These are phyloP conservation scores for Sorex maritimensis DNA, from an alignment of 2,797 vertebrate genomes.

Conservation along the genomic window DNA sequence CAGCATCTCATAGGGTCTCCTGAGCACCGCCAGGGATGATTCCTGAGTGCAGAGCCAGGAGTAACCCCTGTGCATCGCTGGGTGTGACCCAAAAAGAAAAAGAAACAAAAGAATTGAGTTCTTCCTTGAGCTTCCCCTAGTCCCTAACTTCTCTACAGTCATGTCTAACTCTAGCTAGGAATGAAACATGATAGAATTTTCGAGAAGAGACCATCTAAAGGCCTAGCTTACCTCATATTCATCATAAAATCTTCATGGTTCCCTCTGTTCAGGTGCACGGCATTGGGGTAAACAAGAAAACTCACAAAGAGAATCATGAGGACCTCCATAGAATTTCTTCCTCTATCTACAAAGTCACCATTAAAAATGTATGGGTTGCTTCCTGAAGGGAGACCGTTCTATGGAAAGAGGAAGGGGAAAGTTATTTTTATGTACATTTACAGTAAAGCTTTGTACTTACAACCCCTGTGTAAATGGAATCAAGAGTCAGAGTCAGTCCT, in stretches of 20 bases:
- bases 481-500: conserved; percentile 35
- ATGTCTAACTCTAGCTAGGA: conserved; percentile 2
- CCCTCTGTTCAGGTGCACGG: conserved; percentile 97
- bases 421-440: neutral
- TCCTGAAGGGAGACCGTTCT: conserved; percentile 97
- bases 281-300: conserved; percentile 96
- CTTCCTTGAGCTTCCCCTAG: conserved; percentile 41
- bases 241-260: conserved; percentile 99
- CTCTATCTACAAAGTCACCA: conserved; percentile 98
- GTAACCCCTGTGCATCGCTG: no score
- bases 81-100: no score
- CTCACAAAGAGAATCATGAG: conserved; percentile 95
- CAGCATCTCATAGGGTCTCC: no score
- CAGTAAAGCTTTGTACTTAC: conserved; percentile 31
- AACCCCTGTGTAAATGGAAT: conserved; percentile 18
- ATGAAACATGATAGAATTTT: conserved; percentile 33
- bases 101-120: neutral
- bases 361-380: conserved; percentile 97
- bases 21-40: no score
- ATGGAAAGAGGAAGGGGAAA: conserved; percentile 77
- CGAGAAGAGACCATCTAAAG: conserved; percentile 56
- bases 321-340: conserved; percentile 96
- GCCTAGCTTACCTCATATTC: conserved; percentile 94
- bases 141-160: conserved; percentile 2
- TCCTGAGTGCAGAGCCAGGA: no score